Base-by-base conservation (phyloP, 2,888 invertebrate genomes). In the Aphodius sticticus region DNA sequence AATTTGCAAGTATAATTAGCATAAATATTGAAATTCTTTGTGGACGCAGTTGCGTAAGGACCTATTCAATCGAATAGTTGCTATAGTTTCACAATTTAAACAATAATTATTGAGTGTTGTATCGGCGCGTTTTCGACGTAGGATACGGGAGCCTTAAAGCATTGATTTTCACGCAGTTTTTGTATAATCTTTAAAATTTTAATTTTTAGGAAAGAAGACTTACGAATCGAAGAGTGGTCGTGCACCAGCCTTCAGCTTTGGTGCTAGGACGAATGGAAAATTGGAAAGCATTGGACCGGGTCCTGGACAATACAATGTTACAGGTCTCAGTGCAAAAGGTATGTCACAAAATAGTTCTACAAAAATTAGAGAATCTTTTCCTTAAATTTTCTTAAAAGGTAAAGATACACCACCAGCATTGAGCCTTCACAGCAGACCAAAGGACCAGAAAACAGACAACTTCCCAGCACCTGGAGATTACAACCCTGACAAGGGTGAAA, bases 391-490 rank as follows among this genome's bases (percentile, higher is more conserved):
- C 74, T 74, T 74, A 12, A 26, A 2, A 93, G 93, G 93, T 76
- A 94, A 94, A 86, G 94, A 96, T 81, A 93, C 92, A 79, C 94
- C 95, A 9, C 95, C 95, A 6, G 94, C 96, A 4, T 91, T 93
- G 53, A 95, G 96, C 4, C 91, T 97, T 53, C 96, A 96, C 87
- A 94, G 96, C 77, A 93, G 96, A 26, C 95, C 93, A 84, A 94
- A 94, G 84, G 94, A 94, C 38, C 91, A 92, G 5, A 93, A 87
- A 84, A 82, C 86, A 14, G 89, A 89, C 92, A 84, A 91, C 91
- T 96, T 96, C 26, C 97, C 97, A 1, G 96, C 97, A 6, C 97
- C 97, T 0, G 96, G 96, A n/a, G 96, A 96, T 88, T 97, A 97
- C 88, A 93, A 95, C 88, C 94, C 96, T 0, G 93, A 94, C 86